Conservation (phyloP, 1,140 invertebrate genomes). For the Rhagoletis zephyria region DNA sequence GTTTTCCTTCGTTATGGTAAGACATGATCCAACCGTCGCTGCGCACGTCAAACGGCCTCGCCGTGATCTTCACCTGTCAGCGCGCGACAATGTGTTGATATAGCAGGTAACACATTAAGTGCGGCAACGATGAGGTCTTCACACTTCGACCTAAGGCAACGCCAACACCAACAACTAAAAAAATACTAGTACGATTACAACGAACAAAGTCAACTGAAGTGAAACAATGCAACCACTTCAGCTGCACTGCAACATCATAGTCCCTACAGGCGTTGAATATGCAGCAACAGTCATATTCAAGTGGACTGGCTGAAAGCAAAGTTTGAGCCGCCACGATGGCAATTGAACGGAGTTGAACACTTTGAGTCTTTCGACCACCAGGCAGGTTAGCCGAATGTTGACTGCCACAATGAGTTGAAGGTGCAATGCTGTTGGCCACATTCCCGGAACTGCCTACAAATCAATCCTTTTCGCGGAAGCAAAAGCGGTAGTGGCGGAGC, state of each 20-base stretch:
- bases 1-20: not conserved
- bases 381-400: not conserved
- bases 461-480: constrained; percentile 26
- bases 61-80: constrained; percentile 47
- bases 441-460: constrained; percentile 44
- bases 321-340: not conserved
- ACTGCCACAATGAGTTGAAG: not conserved
- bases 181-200: not conserved
- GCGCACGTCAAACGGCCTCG: not conserved
- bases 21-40: not conserved
- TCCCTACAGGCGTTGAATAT: not conserved
- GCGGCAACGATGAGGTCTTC: not conserved
- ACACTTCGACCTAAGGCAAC: not conserved
- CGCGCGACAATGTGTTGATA: constrained; percentile 1
- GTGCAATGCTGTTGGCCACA: not conserved
- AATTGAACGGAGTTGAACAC: not conserved
- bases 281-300: not conserved
- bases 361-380: constrained; percentile 32
- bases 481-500: no score
- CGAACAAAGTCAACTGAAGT: not conserved
- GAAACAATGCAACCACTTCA: not conserved
- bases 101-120: not conserved
- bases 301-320: not conserved
- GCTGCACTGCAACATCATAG: constrained; percentile 8
- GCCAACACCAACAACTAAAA: not conserved